Percentiles rank a stretch among this genome's conserved stretches.
Conservation (phyloP, 1,140 invertebrate genomes). For the Drosophila pectinifera region DNA sequence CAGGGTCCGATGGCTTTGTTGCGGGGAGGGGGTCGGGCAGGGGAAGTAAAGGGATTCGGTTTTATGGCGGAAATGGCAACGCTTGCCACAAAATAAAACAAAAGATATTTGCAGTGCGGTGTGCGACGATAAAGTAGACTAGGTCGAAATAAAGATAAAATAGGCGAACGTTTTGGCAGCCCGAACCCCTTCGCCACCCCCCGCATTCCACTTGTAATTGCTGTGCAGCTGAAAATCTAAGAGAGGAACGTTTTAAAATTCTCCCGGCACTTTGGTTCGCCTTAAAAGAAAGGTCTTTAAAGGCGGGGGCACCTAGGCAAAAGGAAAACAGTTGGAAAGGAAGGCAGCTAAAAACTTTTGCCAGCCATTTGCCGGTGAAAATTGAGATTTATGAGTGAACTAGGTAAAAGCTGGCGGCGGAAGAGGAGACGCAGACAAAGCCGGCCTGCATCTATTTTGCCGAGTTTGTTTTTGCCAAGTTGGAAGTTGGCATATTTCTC, state of each 20-base stretch:
- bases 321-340: constrained; percentile 51
- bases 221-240: constrained; percentile 65
- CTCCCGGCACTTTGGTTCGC: constrained; percentile 30
- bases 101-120: constrained; percentile 63
- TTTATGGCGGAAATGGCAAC: constrained; percentile 80
- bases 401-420: constrained; percentile 7
- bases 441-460: constrained; percentile 52
- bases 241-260: constrained; percentile 46
- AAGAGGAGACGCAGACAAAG: constrained; percentile 22
- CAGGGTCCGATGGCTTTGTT: constrained; percentile 44
- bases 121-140: constrained; percentile 75
- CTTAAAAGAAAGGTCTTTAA: constrained; percentile 31
- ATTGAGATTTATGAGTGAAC: constrained; percentile 60
- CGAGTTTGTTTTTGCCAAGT: constrained; percentile 60
- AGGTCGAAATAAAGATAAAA: constrained; percentile 81
- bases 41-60: constrained; percentile 44
- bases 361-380: constrained; percentile 60
- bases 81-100: constrained; percentile 81
- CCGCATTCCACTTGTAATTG: constrained; percentile 60
- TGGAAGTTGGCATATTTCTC: constrained; percentile 77
- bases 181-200: background rate
- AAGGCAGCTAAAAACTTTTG: constrained; percentile 54
- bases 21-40: background rate
- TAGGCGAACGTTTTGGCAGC: constrained; percentile 61
- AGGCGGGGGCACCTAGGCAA: constrained; percentile 20